Evolutionary conservation across 2,888 invertebrate species (phyloP).

Genomic region (Lasioglossum marginatum): DNA sequence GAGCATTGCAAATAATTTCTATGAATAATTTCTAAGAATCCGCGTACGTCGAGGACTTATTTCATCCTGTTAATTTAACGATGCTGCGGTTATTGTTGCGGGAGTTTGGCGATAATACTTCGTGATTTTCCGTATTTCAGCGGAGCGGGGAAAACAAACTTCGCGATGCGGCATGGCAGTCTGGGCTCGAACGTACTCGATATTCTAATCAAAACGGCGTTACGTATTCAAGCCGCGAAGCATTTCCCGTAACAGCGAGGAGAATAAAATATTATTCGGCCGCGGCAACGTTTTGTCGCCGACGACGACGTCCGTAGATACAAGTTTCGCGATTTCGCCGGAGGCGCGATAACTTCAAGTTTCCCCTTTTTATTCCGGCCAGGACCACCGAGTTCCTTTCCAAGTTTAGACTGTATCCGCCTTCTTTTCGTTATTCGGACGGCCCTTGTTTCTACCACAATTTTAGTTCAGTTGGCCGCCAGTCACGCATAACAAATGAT

Average conservation of each 20-base stretch:
- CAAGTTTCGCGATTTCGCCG: slow-evolving; percentile 72
- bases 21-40: too few relatives aligned
- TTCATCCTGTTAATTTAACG: neutral
- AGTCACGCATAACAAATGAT: slow-evolving; percentile 80
- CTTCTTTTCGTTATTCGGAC: slow-evolving; percentile 61
- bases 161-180: neutral
- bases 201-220: slow-evolving; percentile 62
- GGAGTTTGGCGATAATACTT: neutral
- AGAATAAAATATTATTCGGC: slow-evolving; percentile 67
- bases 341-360: slow-evolving; percentile 77
- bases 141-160: neutral
- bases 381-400: slow-evolving; percentile 66
- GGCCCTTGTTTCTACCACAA: slow-evolving; percentile 73
- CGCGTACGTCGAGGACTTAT: too few relatives aligned
- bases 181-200: slow-evolving; percentile 25
- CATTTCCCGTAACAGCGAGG: slow-evolving; percentile 46
- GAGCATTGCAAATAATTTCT: too few relatives aligned
- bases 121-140: neutral
- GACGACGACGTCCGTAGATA: slow-evolving; percentile 49
- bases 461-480: slow-evolving; percentile 78
- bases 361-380: slow-evolving; percentile 70
- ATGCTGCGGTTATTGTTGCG: neutral
- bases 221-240: slow-evolving; percentile 63
- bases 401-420: slow-evolving; percentile 76
- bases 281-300: slow-evolving; percentile 69